Percentiles rank a stretch among this genome's conserved stretches.
phyloP scores from a whole-genome alignment of 2,888 invertebrate genomes.

The Eucriotettix oculatus region DNA sequence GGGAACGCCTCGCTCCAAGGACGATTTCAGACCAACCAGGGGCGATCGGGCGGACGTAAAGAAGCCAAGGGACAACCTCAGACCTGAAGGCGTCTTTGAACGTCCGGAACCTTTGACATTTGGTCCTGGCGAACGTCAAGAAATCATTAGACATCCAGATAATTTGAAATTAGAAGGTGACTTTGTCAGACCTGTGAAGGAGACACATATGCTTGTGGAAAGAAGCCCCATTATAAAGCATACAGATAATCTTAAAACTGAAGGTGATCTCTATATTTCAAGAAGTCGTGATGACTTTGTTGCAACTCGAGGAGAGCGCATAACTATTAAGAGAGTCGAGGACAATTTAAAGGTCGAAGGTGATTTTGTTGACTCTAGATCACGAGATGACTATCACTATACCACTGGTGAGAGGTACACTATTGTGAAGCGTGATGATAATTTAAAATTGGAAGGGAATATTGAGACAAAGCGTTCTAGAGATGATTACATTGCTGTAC shows the following conservation, averaged over 20 bases:
- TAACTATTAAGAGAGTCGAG: conserved; percentile 25
- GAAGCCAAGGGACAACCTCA: conserved; percentile 43
- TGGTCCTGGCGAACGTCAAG: conserved; percentile 23
- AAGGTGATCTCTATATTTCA: conserved; percentile 29
- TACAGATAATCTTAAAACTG: conserved; percentile 28
- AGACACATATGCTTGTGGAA: conserved; percentile 21
- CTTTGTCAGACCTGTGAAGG: conserved; percentile 15
- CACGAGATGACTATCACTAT: conserved; percentile 26
- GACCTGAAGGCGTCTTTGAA: conserved; percentile 38
- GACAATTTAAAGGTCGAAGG: conserved; percentile 36
- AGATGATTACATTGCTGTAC: conserved; percentile 27
- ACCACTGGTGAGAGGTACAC: conserved; percentile 16
- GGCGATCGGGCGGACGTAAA: conserved; percentile 20
- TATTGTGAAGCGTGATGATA: conserved; percentile 22
- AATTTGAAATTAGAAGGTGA: conserved; percentile 20
- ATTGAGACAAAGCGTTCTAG: conserved; percentile 15
- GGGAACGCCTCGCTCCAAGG: conserved; percentile 20
- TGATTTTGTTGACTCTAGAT: conserved; percentile 23
- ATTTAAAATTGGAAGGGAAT: conserved; percentile 25
- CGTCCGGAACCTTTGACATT: conserved; percentile 26
- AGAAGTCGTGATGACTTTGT: conserved; percentile 6
- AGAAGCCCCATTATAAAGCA: conserved; percentile 10
- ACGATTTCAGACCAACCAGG: conserved; percentile 20
- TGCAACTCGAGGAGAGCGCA: conserved; percentile 28
- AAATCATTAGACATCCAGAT: conserved; percentile 21